A percentile compares a stretch with the other conserved stretches of the same genome.
These are phyloP conservation scores for Zaprionus lineosus DNA, from an alignment of 2,888 invertebrate genomes.

Conservation along the genomic window DNA sequence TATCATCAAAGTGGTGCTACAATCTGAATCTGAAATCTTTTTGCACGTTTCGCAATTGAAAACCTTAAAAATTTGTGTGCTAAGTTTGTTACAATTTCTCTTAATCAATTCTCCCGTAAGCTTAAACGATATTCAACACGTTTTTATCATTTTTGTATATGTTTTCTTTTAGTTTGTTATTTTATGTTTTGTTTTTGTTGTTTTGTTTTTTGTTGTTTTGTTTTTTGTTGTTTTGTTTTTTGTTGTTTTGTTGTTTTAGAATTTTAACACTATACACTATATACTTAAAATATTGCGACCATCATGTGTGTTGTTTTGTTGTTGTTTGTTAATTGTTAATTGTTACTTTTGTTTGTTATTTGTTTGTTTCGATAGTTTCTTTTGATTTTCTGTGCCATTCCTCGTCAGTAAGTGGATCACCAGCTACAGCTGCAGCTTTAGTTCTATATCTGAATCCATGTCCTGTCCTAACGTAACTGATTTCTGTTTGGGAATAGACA, in stretches of 20 bases:
- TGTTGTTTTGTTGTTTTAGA: constrained; percentile 41
- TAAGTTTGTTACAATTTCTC: constrained; percentile 67
- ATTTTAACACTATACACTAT: constrained; percentile 79
- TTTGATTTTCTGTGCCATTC: constrained; percentile 19
- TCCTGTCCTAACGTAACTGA: constrained; percentile 77
- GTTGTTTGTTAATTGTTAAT: constrained; percentile 60
- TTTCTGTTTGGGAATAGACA: constrained; percentile 67
- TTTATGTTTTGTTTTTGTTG: constrained; percentile 4
- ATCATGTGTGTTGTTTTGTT: constrained; percentile 65
- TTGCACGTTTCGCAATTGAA: constrained; percentile 53
- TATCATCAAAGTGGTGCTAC: constrained; percentile 50
- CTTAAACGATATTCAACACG: constrained; percentile 73
- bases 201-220: constrained; percentile 14
- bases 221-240: not conserved
- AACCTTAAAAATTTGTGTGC: constrained; percentile 72
- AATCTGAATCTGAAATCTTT: constrained; percentile 51
- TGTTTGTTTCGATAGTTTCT: constrained; percentile 48
- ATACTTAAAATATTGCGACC: constrained; percentile 79
- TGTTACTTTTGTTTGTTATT: constrained; percentile 32
- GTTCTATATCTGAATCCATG: constrained; percentile 38
- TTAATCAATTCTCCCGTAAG: constrained; percentile 60
- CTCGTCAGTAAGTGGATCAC: constrained; percentile 39
- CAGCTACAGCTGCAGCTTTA: constrained; percentile 11
- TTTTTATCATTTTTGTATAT: constrained; percentile 17
- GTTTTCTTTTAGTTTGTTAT: not conserved